A percentile compares a stretch with the other conserved stretches of the same genome.
These are phyloP conservation scores for Gallirallus australis DNA, from an alignment of 2,797 vertebrate species.

Conservation along the genomic window DNA sequence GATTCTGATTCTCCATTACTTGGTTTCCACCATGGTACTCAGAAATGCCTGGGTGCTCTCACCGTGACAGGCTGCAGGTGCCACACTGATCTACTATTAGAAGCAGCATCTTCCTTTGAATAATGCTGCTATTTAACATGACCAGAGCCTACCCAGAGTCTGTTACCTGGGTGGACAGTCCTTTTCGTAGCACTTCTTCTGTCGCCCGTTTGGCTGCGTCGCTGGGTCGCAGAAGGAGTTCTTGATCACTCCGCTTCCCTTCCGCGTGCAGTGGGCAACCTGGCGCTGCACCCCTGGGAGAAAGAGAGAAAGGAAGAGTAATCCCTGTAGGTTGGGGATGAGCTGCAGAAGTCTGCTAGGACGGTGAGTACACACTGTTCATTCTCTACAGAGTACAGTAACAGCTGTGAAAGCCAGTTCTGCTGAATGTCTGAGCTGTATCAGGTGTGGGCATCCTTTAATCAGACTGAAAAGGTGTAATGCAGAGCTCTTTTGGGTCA, in stretches of 20 bases:
- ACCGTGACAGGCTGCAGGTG: rapidly evolving
- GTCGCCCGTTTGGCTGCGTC: conserved; percentile 82
- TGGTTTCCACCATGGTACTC: neutral
- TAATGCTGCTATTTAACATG: too few species aligned
- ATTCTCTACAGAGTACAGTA: neutral
- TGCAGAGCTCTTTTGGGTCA: neutral
- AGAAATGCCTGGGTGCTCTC: rapidly evolving
- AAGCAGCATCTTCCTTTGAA: neutral
- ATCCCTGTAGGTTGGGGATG: neutral
- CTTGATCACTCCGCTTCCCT: conserved; percentile 85
- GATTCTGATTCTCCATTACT: too few species aligned
- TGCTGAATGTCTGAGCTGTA: neutral
- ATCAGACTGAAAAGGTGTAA: neutral
- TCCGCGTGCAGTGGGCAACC: conserved; percentile 85
- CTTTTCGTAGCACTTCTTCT: conserved; percentile 89
- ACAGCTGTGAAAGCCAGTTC: neutral
- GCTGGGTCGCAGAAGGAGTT: conserved; percentile 87
- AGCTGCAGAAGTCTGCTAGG: neutral
- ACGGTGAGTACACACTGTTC: neutral
- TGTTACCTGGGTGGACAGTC: conserved; percentile 92
- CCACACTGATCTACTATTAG: neutral
- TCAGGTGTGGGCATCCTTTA: neutral
- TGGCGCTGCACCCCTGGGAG: conserved; percentile 87
- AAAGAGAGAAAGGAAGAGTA: neutral
- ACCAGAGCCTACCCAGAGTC: neutral